These are phyloP conservation scores for Heliothis subflexa DNA, from an alignment of 1,140 invertebrate species.

Conservation along the genomic window DNA sequence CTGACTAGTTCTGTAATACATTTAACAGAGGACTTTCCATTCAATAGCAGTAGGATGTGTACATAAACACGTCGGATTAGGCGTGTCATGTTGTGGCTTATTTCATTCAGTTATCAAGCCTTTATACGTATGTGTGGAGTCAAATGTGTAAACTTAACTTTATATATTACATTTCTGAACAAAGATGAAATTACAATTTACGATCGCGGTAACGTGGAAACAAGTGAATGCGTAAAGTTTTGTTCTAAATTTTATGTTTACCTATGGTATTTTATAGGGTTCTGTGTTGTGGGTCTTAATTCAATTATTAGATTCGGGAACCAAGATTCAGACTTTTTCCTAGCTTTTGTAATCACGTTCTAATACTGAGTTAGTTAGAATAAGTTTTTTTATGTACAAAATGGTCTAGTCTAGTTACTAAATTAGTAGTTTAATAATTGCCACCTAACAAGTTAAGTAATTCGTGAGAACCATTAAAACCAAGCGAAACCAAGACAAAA, in stretches of 20 bases:
- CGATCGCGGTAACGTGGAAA: neutral
- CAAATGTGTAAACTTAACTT: constrained; percentile 36
- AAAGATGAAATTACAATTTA: constrained; percentile 38
- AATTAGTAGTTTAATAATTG: no score
- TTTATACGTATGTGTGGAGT: constrained; percentile 36
- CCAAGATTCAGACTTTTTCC: no score
- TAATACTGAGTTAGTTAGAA: no score
- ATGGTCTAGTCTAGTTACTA: neutral
- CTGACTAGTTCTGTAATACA: neutral
- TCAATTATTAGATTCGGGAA: no score
- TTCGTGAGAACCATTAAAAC: no score
- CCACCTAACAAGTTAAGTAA: no score
- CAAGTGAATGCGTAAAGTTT: neutral
- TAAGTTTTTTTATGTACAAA: no score
- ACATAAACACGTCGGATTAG: constrained; percentile 33
- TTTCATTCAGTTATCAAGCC: constrained; percentile 40
- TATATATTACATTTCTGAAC: constrained; percentile 35
- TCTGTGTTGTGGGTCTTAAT: no score
- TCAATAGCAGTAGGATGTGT: constrained; percentile 20
- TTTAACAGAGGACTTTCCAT: neutral
- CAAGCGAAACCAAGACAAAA: no score
- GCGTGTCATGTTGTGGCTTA: constrained; percentile 44
- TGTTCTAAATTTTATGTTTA: neutral
- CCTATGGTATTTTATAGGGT: neutral
- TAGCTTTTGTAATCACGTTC: no score